Evolutionary conservation across 2,888 invertebrate genomes (phyloP).

Genomic region (Parasteatoda lunata): DNA sequence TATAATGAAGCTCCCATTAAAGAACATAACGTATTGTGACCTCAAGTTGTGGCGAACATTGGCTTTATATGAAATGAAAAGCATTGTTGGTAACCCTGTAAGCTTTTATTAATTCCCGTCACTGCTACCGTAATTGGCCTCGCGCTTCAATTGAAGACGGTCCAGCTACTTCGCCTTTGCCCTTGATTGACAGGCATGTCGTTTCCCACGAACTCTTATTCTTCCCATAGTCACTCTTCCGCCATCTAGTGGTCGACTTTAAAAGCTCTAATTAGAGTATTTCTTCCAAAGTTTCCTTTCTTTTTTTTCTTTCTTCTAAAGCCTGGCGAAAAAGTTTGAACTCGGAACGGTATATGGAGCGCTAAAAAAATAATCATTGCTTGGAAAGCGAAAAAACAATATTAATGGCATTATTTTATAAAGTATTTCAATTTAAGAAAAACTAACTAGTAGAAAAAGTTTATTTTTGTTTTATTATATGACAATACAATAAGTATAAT

Average conservation of each 20-base stretch:
- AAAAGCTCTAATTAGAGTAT: neutral
- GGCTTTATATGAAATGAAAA: constrained; percentile 13
- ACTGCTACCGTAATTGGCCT: constrained; percentile 60
- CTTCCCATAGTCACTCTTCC: neutral
- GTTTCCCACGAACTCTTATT: constrained; percentile 59
- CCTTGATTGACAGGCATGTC: constrained; percentile 63
- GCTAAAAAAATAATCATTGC: no score
- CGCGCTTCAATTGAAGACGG: constrained; percentile 65
- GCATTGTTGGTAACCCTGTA: constrained; percentile 32
- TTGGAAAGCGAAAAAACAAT: no score
- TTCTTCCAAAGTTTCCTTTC: no score
- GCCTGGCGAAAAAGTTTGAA: no score
- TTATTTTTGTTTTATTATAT: no score
- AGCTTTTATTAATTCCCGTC: constrained; percentile 63
- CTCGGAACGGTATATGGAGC: no score
- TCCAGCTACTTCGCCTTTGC: constrained; percentile 64
- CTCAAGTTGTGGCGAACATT: neutral
- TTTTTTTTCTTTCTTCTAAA: no score
- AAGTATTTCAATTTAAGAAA: no score
- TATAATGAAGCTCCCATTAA: neutral
- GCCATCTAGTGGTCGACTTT: constrained; percentile 15
- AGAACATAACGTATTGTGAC: constrained; percentile 10
- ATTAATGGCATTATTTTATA: no score
- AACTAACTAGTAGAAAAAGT: no score
- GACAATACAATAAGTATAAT: no score